These are phyloP conservation scores for Phalanger gymnotis DNA, from an alignment of 2,797 vertebrate species.

Conservation along the genomic window DNA sequence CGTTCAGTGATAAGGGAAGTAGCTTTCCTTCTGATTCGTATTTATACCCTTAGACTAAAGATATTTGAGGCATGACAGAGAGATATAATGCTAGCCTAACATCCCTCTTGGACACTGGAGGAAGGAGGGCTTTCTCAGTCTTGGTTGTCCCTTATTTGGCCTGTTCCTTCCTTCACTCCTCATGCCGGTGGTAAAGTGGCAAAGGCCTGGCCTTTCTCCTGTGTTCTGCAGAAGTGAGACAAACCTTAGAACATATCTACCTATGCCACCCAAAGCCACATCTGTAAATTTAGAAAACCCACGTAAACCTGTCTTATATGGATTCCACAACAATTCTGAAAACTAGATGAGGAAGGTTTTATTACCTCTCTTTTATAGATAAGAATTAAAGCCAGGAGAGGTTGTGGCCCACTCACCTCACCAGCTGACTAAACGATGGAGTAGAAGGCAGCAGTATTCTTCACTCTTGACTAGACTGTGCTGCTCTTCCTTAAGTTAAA, in stretches of 20 bases:
- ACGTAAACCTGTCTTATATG: too few species aligned
- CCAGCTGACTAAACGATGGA: neutral
- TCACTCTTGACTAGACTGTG: neutral
- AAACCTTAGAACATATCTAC: neutral
- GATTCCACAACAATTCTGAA: neutral
- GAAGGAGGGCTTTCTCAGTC: neutral
- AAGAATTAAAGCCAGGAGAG: neutral
- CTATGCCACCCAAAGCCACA: neutral
- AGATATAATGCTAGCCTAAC: neutral
- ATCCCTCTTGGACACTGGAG: neutral
- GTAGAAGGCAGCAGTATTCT: too few species aligned
- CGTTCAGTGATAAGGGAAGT: neutral
- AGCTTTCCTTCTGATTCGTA: neutral
- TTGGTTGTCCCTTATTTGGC: too few species aligned
- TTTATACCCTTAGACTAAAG: neutral
- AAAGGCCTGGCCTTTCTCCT: neutral
- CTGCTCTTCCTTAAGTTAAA: neutral
- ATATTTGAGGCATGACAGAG: neutral
- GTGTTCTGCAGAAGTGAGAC: neutral
- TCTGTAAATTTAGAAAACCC: neutral
- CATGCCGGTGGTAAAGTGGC: neutral
- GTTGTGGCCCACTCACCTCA: neutral
- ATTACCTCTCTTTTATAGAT: neutral
- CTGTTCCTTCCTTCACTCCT: neutral
- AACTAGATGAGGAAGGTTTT: neutral